These are phyloP conservation scores for Tupiocoris notatus DNA, from an alignment of 2,888 invertebrate genomes.

Conservation along the genomic window DNA sequence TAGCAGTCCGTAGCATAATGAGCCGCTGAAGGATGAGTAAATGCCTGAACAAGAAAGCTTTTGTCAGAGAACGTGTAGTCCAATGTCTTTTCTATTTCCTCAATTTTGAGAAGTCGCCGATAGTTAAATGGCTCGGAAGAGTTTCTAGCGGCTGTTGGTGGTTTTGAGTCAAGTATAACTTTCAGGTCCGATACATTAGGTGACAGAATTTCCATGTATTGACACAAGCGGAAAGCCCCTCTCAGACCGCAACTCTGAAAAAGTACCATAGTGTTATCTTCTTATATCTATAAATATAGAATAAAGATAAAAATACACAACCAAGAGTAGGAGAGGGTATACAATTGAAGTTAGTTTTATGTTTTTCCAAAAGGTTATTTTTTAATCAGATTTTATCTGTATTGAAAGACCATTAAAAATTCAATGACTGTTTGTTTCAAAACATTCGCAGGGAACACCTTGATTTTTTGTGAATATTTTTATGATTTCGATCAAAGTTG, in stretches of 20 bases:
- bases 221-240: conserved; percentile 60
- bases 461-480: too few relatives aligned
- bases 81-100: conserved; percentile 63
- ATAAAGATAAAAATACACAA: too few relatives aligned
- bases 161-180: background rate
- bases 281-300: background rate
- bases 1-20: conserved; percentile 74
- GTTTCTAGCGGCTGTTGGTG: background rate
- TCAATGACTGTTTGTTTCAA: too few relatives aligned
- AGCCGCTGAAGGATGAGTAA: conserved; percentile 88
- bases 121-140: too few relatives aligned
- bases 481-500: too few relatives aligned
- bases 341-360: too few relatives aligned
- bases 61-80: conserved; percentile 78
- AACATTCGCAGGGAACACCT: too few relatives aligned
- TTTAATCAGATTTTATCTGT: too few relatives aligned
- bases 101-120: conserved; percentile 13
- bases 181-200: conserved; percentile 20
- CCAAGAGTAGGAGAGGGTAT: too few relatives aligned
- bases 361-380: too few relatives aligned
- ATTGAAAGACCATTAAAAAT: too few relatives aligned
- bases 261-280: too few relatives aligned
- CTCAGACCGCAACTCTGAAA: conserved; percentile 58
- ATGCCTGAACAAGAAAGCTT: conserved; percentile 79
- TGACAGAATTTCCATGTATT: conserved; percentile 63